Conservation (phyloP, 1,140 invertebrate genomes). For the Episyrphus balteatus region DNA sequence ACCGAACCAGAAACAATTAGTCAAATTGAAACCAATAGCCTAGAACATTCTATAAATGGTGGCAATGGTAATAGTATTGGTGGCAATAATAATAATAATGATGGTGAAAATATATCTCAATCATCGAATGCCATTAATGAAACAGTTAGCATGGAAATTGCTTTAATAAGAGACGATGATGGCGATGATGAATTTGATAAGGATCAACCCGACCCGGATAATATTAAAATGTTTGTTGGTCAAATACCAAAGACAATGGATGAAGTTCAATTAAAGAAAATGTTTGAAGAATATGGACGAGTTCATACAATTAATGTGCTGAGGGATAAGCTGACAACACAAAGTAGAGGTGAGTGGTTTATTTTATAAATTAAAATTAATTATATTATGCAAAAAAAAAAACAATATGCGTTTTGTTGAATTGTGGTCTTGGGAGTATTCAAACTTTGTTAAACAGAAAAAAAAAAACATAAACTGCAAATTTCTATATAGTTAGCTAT, state of each 20-base stretch:
- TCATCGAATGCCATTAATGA: neutral
- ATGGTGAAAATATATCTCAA: neutral
- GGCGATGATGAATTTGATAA: conserved; percentile 20
- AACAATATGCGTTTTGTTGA: no score
- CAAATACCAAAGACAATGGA: conserved; percentile 95
- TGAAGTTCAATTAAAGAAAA: conserved; percentile 82
- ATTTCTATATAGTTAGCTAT: no score
- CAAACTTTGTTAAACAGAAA: no score
- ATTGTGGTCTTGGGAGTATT: no score
- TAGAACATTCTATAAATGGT: no score
- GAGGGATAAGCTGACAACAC: conserved; percentile 87
- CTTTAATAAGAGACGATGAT: neutral
- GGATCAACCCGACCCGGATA: conserved; percentile 85
- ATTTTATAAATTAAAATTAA: neutral
- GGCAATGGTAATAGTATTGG: neutral
- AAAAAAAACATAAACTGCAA: no score
- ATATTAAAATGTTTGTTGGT: conserved; percentile 99
- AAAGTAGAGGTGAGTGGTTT: conserved; percentile 77
- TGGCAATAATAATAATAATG: neutral
- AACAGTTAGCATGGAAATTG: neutral
- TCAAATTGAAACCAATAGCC: no score
- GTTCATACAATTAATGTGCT: conserved; percentile 96
- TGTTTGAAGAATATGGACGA: conserved; percentile 94
- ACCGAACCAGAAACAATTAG: no score
- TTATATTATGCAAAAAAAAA: neutral